phyloP scores from a whole-genome alignment of 1,140 invertebrate genomes.

The Frieseomelitta varia region DNA sequence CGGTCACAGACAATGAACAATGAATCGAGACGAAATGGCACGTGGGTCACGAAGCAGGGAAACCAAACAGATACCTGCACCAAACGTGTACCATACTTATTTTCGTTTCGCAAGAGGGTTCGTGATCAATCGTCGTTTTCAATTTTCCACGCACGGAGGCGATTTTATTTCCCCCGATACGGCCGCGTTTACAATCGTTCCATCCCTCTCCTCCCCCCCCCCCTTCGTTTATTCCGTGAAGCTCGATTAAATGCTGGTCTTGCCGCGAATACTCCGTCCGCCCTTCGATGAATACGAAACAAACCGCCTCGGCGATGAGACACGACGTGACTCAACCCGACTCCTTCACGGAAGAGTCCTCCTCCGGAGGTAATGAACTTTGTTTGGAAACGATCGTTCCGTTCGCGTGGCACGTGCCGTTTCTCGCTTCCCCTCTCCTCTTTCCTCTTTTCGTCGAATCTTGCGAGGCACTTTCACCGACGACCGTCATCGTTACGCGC shows the following conservation, averaged over 20 bases:
- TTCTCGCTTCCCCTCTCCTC: neutral
- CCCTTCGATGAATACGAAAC: conserved; percentile 53
- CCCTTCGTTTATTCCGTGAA: conserved; percentile 28
- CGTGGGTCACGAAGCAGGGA: too few species aligned
- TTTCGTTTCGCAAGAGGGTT: too few species aligned
- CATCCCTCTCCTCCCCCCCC: conserved; percentile 2
- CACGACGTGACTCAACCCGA: conserved; percentile 51
- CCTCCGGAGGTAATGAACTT: conserved; percentile 73
- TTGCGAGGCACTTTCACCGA: conserved; percentile 39
- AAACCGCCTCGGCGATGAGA: conserved; percentile 19
- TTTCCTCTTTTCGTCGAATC: conserved; percentile 14
- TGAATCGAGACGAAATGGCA: too few species aligned
- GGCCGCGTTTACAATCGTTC: conserved; percentile 15
- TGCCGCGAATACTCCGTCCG: conserved; percentile 20
- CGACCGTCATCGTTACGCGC: neutral
- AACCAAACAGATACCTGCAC: too few species aligned
- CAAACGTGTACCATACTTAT: too few species aligned
- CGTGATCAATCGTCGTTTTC: too few species aligned
- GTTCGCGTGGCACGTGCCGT: conserved; percentile 70
- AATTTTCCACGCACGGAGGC: neutral
- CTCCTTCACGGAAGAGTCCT: conserved; percentile 43
- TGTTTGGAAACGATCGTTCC: conserved; percentile 65
- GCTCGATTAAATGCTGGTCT: conserved; percentile 45
- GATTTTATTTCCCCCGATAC: neutral
- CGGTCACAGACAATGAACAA: too few species aligned